Conservation (phyloP, 2,797 vertebrate genomes). For the Paedocypris micromegethes region DNA sequence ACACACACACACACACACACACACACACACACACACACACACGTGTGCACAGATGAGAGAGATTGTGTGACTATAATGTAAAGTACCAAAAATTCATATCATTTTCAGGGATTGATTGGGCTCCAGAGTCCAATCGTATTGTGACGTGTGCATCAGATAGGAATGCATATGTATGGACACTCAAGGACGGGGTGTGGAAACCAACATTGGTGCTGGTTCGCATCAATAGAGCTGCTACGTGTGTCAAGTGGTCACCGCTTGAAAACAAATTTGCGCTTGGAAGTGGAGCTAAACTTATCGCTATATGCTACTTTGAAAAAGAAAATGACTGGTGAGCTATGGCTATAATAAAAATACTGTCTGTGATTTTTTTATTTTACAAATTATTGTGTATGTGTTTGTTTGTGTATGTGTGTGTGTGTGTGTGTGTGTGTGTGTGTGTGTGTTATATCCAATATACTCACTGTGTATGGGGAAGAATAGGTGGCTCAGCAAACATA, state of each 20-base stretch:
- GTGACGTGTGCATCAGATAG: conserved; percentile 65
- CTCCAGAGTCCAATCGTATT: conserved; percentile 65
- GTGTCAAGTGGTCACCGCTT: conserved; percentile 69
- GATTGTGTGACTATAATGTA: neutral
- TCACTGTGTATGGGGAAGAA: conserved; percentile 10
- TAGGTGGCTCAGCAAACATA: conserved; percentile 84
- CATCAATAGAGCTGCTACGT: conserved; percentile 69
- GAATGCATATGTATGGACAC: conserved; percentile 69
- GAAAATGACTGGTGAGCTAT: conserved; percentile 72
- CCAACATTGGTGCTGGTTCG: conserved; percentile 70
- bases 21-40: too few species aligned
- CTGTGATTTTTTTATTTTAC: neutral
- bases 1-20: too few species aligned
- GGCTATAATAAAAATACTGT: neutral
- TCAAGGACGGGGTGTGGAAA: conserved; percentile 63
- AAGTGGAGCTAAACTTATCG: conserved; percentile 76
- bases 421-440: too few species aligned
- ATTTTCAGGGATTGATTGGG: conserved; percentile 65
- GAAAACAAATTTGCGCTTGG: conserved; percentile 77
- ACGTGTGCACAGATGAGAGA: too few species aligned
- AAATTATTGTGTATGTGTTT: neutral
- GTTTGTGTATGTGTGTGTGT: too few species aligned
- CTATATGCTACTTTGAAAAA: conserved; percentile 81
- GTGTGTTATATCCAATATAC: neutral
- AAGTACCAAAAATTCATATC: neutral